phyloP scores from a whole-genome alignment of 1,140 invertebrate genomes.

The Euura saliciscinereae region DNA sequence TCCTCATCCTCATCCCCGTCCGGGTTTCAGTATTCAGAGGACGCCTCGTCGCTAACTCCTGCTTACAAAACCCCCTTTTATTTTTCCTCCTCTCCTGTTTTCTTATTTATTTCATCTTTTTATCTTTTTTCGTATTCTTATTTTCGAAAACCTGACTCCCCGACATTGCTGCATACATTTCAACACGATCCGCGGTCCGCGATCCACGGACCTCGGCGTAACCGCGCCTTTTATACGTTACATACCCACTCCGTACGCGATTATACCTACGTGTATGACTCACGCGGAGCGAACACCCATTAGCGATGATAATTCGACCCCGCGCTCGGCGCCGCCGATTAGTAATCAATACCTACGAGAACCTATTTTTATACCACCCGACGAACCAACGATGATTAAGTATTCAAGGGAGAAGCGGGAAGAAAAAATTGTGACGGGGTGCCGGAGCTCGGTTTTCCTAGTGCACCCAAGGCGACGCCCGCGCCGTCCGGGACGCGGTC shows the following conservation, averaged over 20 bases:
- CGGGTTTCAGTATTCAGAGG: conserved; percentile 1
- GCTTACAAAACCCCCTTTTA: not conserved
- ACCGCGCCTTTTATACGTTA: too few relatives aligned
- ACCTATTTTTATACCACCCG: not conserved
- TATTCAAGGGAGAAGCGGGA: too few relatives aligned
- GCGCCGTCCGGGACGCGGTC: conserved; percentile 18
- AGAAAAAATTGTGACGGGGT: not conserved
- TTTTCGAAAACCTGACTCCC: not conserved
- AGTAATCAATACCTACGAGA: not conserved
- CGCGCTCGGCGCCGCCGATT: not conserved
- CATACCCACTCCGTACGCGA: too few relatives aligned
- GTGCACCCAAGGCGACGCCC: conserved; percentile 46
- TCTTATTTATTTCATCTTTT: too few relatives aligned
- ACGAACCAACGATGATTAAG: not conserved
- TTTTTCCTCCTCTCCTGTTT: not conserved
- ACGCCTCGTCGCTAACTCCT: not conserved
- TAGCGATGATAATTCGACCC: not conserved
- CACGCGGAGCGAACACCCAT: not conserved
- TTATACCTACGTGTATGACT: too few relatives aligned
- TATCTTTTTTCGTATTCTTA: not conserved
- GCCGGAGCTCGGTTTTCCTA: conserved; percentile 41
- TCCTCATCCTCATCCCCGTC: not conserved
- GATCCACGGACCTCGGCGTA: too few relatives aligned
- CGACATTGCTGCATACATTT: not conserved
- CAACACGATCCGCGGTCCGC: not conserved